phyloP scores from a whole-genome alignment of 1,140 invertebrate species.

The Neelides sp. region DNA sequence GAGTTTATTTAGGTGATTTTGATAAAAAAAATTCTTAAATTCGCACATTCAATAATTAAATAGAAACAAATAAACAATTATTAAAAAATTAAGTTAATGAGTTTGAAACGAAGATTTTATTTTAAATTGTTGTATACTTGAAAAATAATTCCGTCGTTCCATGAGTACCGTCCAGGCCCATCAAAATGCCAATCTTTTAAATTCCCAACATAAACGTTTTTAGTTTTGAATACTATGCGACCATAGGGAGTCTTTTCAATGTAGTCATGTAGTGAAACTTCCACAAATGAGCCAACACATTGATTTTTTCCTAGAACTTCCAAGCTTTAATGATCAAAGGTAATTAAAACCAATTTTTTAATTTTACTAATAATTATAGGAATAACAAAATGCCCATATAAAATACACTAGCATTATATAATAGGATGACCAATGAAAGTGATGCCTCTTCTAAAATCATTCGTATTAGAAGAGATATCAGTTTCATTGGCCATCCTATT shows the following conservation, averaged over 20 bases:
- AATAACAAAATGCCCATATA: too few relatives aligned
- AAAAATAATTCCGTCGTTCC: conserved; percentile 22
- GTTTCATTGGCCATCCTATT: neutral
- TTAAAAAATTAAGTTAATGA: neutral
- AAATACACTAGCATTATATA: too few relatives aligned
- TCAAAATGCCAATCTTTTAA: conserved; percentile 23
- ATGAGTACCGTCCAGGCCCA: conserved; percentile 20
- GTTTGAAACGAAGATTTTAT: neutral
- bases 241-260: conserved; percentile 17
- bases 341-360: neutral
- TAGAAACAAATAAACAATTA: neutral
- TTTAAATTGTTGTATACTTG: conserved; percentile 10
- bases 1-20: too few relatives aligned
- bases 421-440: too few relatives aligned
- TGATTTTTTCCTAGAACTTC: conserved; percentile 10
- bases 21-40: too few relatives aligned
- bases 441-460: too few relatives aligned
- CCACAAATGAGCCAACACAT: conserved; percentile 10
- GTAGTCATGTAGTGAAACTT: conserved; percentile 9
- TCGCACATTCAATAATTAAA: neutral
- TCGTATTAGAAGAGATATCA: too few relatives aligned
- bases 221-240: conserved; percentile 25
- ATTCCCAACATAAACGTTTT: conserved; percentile 25
- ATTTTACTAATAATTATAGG: too few relatives aligned
- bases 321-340: conserved; percentile 10